Evolutionary conservation across 1,140 invertebrate species (phyloP), one percentile per base, ranked within the genome.

Genomic region (Telenomus remus): DNA sequence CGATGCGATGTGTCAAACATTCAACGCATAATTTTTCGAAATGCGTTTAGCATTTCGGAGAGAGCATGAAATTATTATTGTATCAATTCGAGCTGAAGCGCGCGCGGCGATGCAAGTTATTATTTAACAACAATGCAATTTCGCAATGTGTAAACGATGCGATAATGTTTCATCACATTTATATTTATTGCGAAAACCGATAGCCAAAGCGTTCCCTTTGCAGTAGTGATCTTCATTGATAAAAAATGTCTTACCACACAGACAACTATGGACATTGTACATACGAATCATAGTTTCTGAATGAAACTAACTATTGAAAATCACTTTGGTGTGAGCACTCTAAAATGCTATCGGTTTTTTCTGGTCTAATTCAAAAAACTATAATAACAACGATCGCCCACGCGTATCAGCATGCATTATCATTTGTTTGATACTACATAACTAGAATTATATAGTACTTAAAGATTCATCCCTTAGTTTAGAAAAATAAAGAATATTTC

Each of bases 401-500:
- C 19, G 19, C 19, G 19, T 27, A 27, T 27, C 19, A 1, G 19
- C 19, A 27, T 3, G 6, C 19, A 27, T 27, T 6, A 27, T 27
- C 19, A 27, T 27, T 3, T 27, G 19, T 27, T 27, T 27, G 19
- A 27, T 27, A 27, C 19, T 27, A 27, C 19, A 6, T 27, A 27
- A 27, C 2, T 27, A 27, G 19, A 27, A 27, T 27, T n/a, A n/a
- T 27, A 27, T 6, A 3, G 19, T 27, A 39, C n/a, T 3, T 4
- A 39, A 2, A 9, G 37, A 39, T n/a, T 39, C 37, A 39, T n/a
- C n/a, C n/a, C n/a, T n/a, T 11, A 39, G 2, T 44, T 4, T 46
- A 55, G 19, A 34, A 44, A 14, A 53, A 37, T 54, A 19, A 43
- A 54, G 35, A 35, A 19, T 19, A 19, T 43, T 43, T 54, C 12